These are phyloP conservation scores for Hyposmocoma kahamanoa DNA, from an alignment of 1,140 invertebrate species.

Conservation along the genomic window DNA sequence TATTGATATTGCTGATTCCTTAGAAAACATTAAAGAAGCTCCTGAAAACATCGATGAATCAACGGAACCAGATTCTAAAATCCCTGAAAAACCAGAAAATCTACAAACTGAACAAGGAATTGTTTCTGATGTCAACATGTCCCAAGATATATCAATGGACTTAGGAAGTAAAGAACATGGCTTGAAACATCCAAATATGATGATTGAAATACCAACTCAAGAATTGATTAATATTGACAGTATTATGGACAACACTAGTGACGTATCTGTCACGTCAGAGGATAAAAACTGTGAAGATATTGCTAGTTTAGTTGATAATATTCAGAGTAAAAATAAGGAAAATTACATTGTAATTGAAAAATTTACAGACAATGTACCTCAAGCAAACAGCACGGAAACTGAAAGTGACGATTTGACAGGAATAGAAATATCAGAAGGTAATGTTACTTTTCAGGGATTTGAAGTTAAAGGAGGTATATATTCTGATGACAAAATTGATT, in stretches of 20 bases:
- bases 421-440: too few species aligned
- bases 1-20: too few species aligned
- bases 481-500: too few species aligned
- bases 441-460: too few species aligned
- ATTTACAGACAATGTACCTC: not conserved
- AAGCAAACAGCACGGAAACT: not conserved
- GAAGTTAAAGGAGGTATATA: too few species aligned
- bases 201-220: conserved; percentile 54
- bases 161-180: conserved; percentile 23
- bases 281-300: not conserved
- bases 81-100: too few species aligned
- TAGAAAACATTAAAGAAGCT: too few species aligned
- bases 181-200: conserved; percentile 44
- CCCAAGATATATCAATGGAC: not conserved
- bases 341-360: not conserved
- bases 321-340: conserved; percentile 4
- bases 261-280: not conserved
- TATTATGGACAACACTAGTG: not conserved
- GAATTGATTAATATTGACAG: conserved; percentile 34
- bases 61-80: too few species aligned
- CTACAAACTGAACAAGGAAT: too few species aligned
- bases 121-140: not conserved
- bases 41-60: too few species aligned
- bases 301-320: conserved; percentile 1
- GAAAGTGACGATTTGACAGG: not conserved